A percentile compares a stretch with the other conserved stretches of the same genome.
Evolutionary conservation across 2,113 vertebrate genomes (phyloP).

Genomic region (Pelobates fuscus): DNA sequence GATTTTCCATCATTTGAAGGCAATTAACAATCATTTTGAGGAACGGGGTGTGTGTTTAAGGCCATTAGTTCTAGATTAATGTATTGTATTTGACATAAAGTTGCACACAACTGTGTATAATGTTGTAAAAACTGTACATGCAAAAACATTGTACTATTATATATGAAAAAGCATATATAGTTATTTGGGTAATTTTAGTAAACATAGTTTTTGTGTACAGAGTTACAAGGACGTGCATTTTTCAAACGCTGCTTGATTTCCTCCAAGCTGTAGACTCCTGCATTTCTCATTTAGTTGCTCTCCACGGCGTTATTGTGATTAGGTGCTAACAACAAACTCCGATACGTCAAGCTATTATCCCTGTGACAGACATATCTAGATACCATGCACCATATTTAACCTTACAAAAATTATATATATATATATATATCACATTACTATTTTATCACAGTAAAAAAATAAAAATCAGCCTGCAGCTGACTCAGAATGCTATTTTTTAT

Average conservation of each 20-base stretch:
- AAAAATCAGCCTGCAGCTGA: slow-evolving; percentile 46
- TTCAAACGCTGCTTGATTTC: slow-evolving; percentile 60
- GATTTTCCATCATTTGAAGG: slow-evolving; percentile 80
- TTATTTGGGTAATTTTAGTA: slow-evolving; percentile 78
- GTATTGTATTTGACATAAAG: slow-evolving; percentile 74
- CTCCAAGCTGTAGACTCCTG: neutral
- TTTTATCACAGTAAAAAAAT: slow-evolving; percentile 46
- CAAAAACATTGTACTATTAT: slow-evolving; percentile 83
- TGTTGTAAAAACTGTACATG: slow-evolving; percentile 93
- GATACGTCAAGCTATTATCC: slow-evolving; percentile 66
- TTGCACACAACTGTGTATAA: slow-evolving; percentile 82
- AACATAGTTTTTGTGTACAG: slow-evolving; percentile 82
- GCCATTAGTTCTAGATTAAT: slow-evolving; percentile 90
- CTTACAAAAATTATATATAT: slow-evolving; percentile 20
- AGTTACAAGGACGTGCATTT: slow-evolving; percentile 69
- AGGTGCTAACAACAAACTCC: slow-evolving; percentile 60
- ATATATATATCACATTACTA: neutral
- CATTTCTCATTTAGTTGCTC: slow-evolving; percentile 62
- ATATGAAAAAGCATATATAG: slow-evolving; percentile 81
- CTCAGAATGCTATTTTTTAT: slow-evolving; percentile 18
- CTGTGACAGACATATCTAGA: slow-evolving; percentile 71
- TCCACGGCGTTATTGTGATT: slow-evolving; percentile 55
- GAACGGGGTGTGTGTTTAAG: slow-evolving; percentile 94
- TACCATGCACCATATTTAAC: slow-evolving; percentile 44
- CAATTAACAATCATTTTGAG: slow-evolving; percentile 87